Percentiles rank a stretch among this genome's conserved stretches.
Conservation (phyloP, 2,113 vertebrate species). For the Tyrannus savana region DNA sequence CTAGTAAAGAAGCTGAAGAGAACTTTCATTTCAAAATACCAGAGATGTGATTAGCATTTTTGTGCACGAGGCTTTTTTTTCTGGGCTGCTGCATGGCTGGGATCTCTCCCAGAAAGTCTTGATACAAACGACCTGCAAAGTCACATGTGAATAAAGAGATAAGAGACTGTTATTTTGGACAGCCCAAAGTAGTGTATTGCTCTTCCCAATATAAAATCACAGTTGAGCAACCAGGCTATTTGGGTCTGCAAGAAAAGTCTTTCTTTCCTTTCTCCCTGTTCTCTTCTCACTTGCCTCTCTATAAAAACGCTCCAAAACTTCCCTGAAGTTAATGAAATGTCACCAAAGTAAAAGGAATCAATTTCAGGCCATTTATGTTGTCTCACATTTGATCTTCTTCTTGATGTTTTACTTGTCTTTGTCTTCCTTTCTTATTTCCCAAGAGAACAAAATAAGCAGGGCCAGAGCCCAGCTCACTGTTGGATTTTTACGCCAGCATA, state of each 20-base stretch:
- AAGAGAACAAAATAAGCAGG: slow-evolving; percentile 11
- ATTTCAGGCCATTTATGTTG: slow-evolving; percentile 56
- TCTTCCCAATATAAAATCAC: neutral
- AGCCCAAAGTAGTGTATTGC: neutral
- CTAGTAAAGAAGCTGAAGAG: neutral
- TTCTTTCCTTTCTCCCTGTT: neutral
- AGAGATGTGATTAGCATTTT: neutral
- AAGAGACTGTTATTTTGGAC: neutral
- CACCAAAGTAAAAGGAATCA: slow-evolving; percentile 52
- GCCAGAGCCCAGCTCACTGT: neutral
- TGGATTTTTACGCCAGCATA: neutral
- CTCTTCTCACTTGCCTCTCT: neutral
- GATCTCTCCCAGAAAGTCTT: neutral
- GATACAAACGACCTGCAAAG: neutral
- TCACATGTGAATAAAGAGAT: neutral
- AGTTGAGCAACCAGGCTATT: neutral
- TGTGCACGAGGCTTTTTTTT: fast-evolving
- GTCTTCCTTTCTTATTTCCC: slow-evolving; percentile 37
- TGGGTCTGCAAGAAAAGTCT: neutral
- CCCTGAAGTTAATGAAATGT: slow-evolving; percentile 61
- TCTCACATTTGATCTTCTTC: slow-evolving; percentile 48
- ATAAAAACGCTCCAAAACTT: slow-evolving; percentile 17
- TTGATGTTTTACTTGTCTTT: slow-evolving; percentile 42
- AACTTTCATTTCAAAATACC: neutral
- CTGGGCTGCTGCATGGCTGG: neutral